Evolutionary conservation across 2,113 vertebrate genomes (phyloP).

Genomic region (Etheostoma spectabile): DNA sequence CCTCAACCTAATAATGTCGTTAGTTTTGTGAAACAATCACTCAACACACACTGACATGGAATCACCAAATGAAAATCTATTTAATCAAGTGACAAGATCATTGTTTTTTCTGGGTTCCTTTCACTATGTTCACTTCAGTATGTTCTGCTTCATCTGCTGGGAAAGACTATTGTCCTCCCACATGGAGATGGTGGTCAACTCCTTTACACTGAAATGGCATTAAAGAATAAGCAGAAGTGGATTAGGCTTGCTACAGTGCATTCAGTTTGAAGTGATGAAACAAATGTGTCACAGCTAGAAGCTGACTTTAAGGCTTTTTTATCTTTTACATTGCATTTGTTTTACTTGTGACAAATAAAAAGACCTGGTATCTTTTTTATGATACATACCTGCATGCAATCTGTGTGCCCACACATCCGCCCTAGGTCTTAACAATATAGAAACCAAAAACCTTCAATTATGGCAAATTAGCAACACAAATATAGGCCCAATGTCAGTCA

Average conservation of each 20-base stretch:
- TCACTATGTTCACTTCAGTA: constrained; percentile 1
- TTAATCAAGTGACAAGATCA: background rate
- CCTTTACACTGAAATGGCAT: constrained; percentile 8
- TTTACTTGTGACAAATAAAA: constrained; percentile 12
- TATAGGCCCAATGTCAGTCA: background rate
- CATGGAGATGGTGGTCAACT: constrained; percentile 7
- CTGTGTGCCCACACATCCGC: background rate
- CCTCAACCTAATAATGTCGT: background rate
- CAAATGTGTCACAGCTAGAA: background rate
- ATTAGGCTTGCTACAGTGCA: constrained; percentile 11
- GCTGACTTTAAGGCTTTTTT: background rate
- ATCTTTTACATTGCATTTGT: background rate
- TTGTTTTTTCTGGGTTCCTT: background rate
- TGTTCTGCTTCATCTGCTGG: constrained; percentile 3
- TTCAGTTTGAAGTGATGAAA: constrained; percentile 42
- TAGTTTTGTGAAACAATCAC: background rate
- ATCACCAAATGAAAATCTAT: constrained; percentile 3
- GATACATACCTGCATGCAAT: background rate
- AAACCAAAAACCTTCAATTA: background rate
- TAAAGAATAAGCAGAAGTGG: constrained; percentile 30
- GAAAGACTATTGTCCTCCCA: constrained; percentile 31
- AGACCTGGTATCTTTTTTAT: background rate
- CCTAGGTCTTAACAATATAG: background rate
- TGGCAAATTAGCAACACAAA: background rate
- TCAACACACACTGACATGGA: background rate